Evolutionary conservation across 2,113 vertebrate genomes (phyloP), one percentile per base, ranked within the genome.

Genomic region (Rhizomys pruinosus): DNA sequence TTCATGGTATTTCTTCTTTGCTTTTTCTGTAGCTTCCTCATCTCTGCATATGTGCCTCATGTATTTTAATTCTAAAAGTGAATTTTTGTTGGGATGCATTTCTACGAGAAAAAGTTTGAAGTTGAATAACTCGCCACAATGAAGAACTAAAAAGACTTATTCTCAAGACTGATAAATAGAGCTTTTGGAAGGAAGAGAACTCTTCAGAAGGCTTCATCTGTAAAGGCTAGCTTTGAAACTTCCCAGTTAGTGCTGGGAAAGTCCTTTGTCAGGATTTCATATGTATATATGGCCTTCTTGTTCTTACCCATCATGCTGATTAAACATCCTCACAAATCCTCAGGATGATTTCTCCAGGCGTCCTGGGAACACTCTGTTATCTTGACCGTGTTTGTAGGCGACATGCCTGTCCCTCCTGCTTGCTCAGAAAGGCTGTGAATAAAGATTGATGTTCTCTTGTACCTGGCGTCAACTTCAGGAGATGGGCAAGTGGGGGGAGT

Each of bases 261-360:
- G n/a, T 29, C 78, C 39, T 95, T 78, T 34, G 34, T 88, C 87
- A 59, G 61, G 7, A 72, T 72, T 90, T 93, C 95, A 27, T 84
- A 42, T 81, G 11, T 68, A 32, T 52, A 16, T 34, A 47, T 25
- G 52, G 27, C 77, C 47, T 95, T 84, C 44, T 39, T 93, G 71
- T 44, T 84, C 73, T 90, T 84, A 39, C 6, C 19, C 1, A 5
- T 80, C 39, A 68, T 52, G 17, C 87, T 78, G 66, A 86, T 93
- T 27, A 82, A 72, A 92, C 71, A 73, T 55, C 73, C 72, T 92
- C 79, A 68, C n/a, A 81, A 82, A 92, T 81, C 59, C 74, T 78
- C 20, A 34, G 47, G 77, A 61, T 86, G 52, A 2, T 8, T 1
- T 52, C 12, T 61, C 47, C 20, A 39, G 19, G 19, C 4, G 68